Evolutionary conservation across 2,888 invertebrate species (phyloP).

Genomic region (Heliconius aoede): DNA sequence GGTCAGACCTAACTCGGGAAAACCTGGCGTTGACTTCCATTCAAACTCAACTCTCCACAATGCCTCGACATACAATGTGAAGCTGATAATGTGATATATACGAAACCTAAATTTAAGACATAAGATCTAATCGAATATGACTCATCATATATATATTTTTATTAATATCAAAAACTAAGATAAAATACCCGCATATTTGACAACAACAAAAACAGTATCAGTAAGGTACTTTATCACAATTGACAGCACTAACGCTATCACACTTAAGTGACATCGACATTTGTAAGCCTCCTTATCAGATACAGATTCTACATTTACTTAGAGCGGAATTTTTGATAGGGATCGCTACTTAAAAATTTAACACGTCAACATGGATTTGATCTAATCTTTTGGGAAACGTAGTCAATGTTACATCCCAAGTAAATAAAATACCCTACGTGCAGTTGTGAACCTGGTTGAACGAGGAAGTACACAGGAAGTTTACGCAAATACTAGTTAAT

Average conservation of each 20-base stretch:
- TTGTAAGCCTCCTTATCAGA: slow-evolving; percentile 49
- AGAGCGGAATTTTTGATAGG: slow-evolving; percentile 37
- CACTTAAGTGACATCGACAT: slow-evolving; percentile 57
- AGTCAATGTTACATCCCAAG: not conserved
- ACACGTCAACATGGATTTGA: not conserved
- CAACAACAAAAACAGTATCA: slow-evolving; percentile 42
- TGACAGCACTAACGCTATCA: slow-evolving; percentile 54
- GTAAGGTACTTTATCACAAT: slow-evolving; percentile 35
- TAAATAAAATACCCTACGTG: not conserved
- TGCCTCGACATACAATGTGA: no score
- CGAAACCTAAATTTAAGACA: not conserved
- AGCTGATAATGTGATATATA: no score
- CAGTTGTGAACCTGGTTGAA: no score
- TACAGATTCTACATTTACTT: slow-evolving; percentile 46
- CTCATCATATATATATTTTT: slow-evolving; percentile 47
- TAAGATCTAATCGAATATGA: slow-evolving; percentile 21
- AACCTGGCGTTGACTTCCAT: no score
- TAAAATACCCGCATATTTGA: slow-evolving; percentile 37
- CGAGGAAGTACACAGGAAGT: not conserved
- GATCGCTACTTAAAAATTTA: slow-evolving; percentile 29
- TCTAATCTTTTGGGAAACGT: no score
- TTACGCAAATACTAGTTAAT: not conserved
- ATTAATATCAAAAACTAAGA: slow-evolving; percentile 24
- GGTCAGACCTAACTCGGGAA: no score
- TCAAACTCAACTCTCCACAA: no score